Percentiles rank a stretch among this genome's conserved stretches.
These are phyloP conservation scores for Himalopsyche kuldschensis DNA, from an alignment of 2,888 invertebrate species.

Conservation along the genomic window DNA sequence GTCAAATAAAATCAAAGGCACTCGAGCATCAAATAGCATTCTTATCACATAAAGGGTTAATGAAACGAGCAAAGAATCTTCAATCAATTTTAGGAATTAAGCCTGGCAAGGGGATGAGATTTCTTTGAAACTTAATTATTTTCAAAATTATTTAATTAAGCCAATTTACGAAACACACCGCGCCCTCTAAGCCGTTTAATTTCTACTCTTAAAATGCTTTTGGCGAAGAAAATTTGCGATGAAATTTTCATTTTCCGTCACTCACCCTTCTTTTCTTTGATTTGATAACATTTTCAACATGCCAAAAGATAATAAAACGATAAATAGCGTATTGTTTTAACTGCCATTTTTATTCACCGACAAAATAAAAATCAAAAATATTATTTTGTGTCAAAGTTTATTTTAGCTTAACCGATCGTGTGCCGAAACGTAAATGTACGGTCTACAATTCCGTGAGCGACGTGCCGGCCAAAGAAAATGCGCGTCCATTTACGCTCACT, in stretches of 20 bases:
- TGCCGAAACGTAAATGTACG: too few species aligned
- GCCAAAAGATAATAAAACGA: neutral
- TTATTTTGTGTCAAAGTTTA: too few species aligned
- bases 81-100: neutral
- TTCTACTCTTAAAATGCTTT: neutral
- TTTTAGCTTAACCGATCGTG: too few species aligned
- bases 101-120: neutral
- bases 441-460: too few species aligned
- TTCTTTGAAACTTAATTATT: neutral
- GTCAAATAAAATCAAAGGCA: too few species aligned
- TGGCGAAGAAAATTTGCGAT: neutral
- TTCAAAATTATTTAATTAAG: neutral
- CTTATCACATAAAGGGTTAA: neutral
- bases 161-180: neutral
- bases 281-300: neutral
- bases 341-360: too few species aligned
- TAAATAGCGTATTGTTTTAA: neutral
- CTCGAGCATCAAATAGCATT: too few species aligned
- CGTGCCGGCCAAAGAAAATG: too few species aligned
- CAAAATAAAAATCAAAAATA: too few species aligned
- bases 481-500: too few species aligned
- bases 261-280: neutral
- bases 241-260: neutral
- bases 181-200: neutral
- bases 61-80: neutral